Conservation (phyloP, 2,797 vertebrate species). For the Lateolabrax maculatus region DNA sequence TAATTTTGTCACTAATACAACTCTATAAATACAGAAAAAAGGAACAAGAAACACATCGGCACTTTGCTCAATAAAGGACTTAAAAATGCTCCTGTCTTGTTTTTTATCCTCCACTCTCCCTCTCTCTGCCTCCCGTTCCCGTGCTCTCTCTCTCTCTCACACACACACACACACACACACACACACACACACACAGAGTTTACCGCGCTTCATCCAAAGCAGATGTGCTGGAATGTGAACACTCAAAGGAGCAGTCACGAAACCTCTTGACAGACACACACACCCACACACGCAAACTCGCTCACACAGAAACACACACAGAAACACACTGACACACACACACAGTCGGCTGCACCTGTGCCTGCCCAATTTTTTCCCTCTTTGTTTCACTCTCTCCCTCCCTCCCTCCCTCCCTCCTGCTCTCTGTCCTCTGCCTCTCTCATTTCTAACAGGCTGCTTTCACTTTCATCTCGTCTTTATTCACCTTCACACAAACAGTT, state of each 20-base stretch:
- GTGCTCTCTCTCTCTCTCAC: slow-evolving; percentile 1
- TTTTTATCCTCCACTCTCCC: slow-evolving; percentile 3
- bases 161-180: slow-evolving; percentile 43
- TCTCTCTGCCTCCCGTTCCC: background rate
- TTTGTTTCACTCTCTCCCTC: slow-evolving; percentile 43
- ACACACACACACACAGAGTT: slow-evolving; percentile 53
- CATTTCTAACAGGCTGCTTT: slow-evolving; percentile 59
- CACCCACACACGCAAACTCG: slow-evolving; percentile 9
- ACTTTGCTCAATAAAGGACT: slow-evolving; percentile 5
- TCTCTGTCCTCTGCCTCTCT: slow-evolving; percentile 46
- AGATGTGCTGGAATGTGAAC: slow-evolving; percentile 84
- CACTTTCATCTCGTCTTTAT: slow-evolving; percentile 63
- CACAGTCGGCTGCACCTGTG: slow-evolving; percentile 72
- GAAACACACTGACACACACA: slow-evolving; percentile 25
- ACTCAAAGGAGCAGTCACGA: slow-evolving; percentile 83
- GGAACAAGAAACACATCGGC: background rate
- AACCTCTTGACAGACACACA: slow-evolving; percentile 73
- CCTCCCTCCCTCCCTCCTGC: slow-evolving; percentile 19
- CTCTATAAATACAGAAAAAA: background rate
- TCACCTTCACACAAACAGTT: slow-evolving; percentile 56
- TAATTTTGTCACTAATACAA: background rate
- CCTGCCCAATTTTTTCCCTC: slow-evolving; percentile 58
- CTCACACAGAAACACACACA: slow-evolving; percentile 3
- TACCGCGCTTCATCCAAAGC: slow-evolving; percentile 80
- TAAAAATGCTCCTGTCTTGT: slow-evolving; percentile 22